Percentiles rank a stretch among this genome's conserved stretches.
These are phyloP conservation scores for Diaperis boleti DNA, from an alignment of 2,888 invertebrate genomes.

Conservation along the genomic window DNA sequence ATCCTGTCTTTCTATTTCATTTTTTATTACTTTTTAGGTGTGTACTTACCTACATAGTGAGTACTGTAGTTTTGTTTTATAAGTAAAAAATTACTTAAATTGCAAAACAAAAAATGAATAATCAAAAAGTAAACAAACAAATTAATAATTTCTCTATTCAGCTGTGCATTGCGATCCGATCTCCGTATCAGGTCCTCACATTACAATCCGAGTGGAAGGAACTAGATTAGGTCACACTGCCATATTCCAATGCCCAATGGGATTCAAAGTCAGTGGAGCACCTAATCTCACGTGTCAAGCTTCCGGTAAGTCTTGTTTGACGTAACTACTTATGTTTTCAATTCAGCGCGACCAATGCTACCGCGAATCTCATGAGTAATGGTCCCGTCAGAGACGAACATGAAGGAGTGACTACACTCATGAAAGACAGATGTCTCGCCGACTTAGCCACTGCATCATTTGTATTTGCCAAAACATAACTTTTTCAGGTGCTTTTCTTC, in stretches of 20 bases:
- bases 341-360: constrained; percentile 11
- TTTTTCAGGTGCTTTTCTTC: not conserved
- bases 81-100: too few species aligned
- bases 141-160: constrained; percentile 51
- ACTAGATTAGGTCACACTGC: constrained; percentile 82
- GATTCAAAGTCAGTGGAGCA: constrained; percentile 83
- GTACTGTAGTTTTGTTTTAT: too few species aligned
- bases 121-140: too few species aligned
- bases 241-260: constrained; percentile 83
- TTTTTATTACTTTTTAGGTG: too few species aligned
- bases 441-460: not conserved
- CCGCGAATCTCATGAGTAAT: constrained; percentile 35
- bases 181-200: constrained; percentile 71
- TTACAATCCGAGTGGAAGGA: constrained; percentile 82
- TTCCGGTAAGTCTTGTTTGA: constrained; percentile 70
- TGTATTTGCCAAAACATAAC: constrained; percentile 1
- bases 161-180: constrained; percentile 76
- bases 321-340: constrained; percentile 35
- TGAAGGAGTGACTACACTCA: not conserved
- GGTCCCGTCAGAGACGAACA: constrained; percentile 13
- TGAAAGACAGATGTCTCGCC: not conserved
- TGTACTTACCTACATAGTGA: too few species aligned
- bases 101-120: too few species aligned
- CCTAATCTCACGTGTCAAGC: constrained; percentile 85
- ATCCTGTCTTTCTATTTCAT: too few species aligned